Conservation (phyloP, 2,113 vertebrate genomes). For the Amazona guildingii region DNA sequence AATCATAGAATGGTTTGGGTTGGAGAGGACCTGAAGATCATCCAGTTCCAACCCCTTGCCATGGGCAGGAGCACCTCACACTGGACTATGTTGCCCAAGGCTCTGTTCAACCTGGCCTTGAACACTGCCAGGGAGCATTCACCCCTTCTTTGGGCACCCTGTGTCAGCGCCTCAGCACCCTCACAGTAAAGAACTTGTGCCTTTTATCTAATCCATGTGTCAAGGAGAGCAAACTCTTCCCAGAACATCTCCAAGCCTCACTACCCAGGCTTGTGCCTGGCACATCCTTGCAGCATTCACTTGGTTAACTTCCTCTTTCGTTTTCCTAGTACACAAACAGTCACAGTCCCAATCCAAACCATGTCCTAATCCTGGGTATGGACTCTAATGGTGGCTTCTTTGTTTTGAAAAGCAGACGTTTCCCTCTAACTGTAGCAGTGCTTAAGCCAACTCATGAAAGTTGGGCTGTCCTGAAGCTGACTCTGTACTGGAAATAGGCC, state of each 20-base stretch:
- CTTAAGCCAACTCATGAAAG: not conserved
- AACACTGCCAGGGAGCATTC: not conserved
- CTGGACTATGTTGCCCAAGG: not conserved
- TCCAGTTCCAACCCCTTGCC: not conserved
- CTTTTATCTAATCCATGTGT: not conserved
- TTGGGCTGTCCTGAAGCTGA: not conserved
- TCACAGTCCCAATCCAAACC: not conserved
- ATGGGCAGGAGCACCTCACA: not conserved
- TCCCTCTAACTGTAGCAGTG: not conserved
- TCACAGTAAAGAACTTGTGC: not conserved
- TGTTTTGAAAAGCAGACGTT: not conserved
- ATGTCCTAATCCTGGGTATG: accelerated
- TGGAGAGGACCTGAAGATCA: not conserved
- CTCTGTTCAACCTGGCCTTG: not conserved
- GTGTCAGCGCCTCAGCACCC: not conserved
- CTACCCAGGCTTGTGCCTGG: not conserved
- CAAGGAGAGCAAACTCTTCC: not conserved
- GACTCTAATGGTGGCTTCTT: not conserved
- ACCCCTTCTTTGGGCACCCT: not conserved
- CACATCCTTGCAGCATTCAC: not conserved
- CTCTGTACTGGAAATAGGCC: not conserved
- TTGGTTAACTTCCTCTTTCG: not conserved
- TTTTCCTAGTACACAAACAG: not conserved
- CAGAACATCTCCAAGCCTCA: not conserved
- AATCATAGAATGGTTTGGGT: not conserved